Percentiles rank a stretch among this genome's conserved stretches.
These are phyloP conservation scores for Drosophila neotestacea DNA, from an alignment of 2,888 invertebrate genomes.

Conservation along the genomic window DNA sequence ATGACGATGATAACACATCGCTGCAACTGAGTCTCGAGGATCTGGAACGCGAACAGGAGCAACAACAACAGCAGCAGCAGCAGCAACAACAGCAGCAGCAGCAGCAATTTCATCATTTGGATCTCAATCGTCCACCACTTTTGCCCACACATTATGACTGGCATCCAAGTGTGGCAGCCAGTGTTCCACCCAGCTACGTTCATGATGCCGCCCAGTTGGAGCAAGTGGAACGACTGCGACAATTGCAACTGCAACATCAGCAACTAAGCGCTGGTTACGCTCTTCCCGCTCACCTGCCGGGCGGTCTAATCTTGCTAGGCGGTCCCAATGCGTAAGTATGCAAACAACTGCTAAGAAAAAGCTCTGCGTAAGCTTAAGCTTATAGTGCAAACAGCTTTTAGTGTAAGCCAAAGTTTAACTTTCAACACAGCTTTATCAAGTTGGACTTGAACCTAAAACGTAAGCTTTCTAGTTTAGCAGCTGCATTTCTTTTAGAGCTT, in stretches of 20 bases:
- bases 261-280: conserved; percentile 69
- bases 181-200: conserved; percentile 67
- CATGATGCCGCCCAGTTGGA: conserved; percentile 64
- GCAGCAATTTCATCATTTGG: conserved; percentile 20
- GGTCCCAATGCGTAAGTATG: conserved; percentile 38
- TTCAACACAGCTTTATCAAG: neutral
- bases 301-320: conserved; percentile 42
- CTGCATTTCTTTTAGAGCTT: neutral
- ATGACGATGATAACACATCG: conserved; percentile 72
- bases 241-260: conserved; percentile 60
- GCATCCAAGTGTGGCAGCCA: conserved; percentile 66
- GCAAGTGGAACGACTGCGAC: conserved; percentile 53
- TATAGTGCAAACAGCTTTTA: conserved; percentile 12
- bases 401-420: neutral
- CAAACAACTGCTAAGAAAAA: neutral
- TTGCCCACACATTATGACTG: conserved; percentile 69
- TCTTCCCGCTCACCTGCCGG: conserved; percentile 53
- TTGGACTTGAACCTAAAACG: neutral
- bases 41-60: conserved; percentile 88
- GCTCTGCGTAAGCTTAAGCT: conserved; percentile 26
- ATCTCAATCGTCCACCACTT: conserved; percentile 61
- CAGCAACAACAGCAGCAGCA: conserved; percentile 25
- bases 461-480: neutral
- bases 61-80: conserved; percentile 14
- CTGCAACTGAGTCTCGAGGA: conserved; percentile 90